These are phyloP conservation scores for Choloepus didactylus DNA, from an alignment of 2,797 vertebrate genomes.

Conservation along the genomic window DNA sequence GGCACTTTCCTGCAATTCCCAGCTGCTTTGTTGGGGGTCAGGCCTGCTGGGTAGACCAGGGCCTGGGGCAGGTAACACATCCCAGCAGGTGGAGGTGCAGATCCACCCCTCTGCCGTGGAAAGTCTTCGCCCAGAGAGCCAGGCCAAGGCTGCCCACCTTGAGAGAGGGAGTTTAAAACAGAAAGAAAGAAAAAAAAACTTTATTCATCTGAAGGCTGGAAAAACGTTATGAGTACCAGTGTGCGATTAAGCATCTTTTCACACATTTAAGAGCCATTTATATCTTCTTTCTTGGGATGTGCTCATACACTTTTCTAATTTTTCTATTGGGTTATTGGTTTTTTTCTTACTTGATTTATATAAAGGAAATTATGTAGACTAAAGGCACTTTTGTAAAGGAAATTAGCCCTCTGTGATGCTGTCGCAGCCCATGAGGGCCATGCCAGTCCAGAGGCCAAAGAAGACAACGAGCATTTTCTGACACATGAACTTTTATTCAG, in stretches of 20 bases:
- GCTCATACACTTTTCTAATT: slow-evolving; percentile 14
- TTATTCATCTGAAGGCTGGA: neutral
- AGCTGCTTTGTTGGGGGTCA: no score
- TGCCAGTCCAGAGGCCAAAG: no score
- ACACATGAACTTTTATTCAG: no score
- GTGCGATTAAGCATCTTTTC: neutral
- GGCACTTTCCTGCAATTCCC: no score
- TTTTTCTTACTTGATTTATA: neutral
- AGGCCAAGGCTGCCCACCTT: neutral
- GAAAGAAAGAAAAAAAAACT: neutral
- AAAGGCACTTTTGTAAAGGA: neutral
- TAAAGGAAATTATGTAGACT: no score
- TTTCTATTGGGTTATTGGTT: slow-evolving; percentile 7
- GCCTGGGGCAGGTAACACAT: neutral
- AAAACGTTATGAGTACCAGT: neutral
- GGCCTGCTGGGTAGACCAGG: neutral
- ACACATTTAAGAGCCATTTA: slow-evolving; percentile 3
- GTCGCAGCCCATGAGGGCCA: neutral
- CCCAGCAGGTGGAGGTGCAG: no score
- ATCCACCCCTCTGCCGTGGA: no score
- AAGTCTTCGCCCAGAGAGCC: no score
- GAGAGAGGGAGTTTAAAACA: fast-evolving
- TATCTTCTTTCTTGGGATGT: slow-evolving; percentile 36
- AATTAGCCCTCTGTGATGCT: slow-evolving; percentile 5
- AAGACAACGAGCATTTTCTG: no score